Conservation (phyloP, 2,113 vertebrate genomes). For the Microtus richardsoni region DNA sequence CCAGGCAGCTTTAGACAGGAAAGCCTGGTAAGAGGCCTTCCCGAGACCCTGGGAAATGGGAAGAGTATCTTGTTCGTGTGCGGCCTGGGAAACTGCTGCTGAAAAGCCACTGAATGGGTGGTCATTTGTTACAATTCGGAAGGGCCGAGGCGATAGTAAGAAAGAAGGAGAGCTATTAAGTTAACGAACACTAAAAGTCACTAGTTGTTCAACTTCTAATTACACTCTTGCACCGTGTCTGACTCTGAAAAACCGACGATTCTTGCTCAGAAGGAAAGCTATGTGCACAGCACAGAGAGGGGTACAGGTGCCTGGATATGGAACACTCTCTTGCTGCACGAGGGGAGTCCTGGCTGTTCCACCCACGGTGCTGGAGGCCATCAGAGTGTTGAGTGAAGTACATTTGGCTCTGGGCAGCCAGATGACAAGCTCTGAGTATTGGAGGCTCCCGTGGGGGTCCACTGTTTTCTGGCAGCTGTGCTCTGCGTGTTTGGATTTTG, state of each 20-base stretch:
- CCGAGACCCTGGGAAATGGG: not conserved
- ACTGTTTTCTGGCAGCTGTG: not conserved
- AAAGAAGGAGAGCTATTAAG: not conserved
- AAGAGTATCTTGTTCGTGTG: not conserved
- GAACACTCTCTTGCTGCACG: not conserved
- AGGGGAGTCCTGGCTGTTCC: not conserved
- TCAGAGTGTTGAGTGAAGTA: not conserved
- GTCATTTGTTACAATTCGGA: not conserved
- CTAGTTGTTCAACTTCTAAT: not conserved
- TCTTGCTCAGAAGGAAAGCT: not conserved
- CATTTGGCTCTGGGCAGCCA: fast-evolving
- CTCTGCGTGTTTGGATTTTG: not conserved
- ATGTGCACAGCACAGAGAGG: not conserved
- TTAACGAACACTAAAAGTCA: not conserved
- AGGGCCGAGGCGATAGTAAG: too few species aligned
- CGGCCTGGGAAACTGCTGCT: not conserved
- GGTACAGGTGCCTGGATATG: not conserved
- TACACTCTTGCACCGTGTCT: not conserved
- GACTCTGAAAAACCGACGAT: not conserved
- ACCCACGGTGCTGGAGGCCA: too few species aligned
- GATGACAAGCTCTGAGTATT: not conserved
- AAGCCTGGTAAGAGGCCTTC: not conserved
- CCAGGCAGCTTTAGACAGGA: not conserved
- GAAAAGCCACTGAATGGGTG: not conserved
- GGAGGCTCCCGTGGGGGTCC: fast-evolving